Evolutionary conservation across 2,113 vertebrate genomes (phyloP).

Genomic region (Perca flavescens): DNA sequence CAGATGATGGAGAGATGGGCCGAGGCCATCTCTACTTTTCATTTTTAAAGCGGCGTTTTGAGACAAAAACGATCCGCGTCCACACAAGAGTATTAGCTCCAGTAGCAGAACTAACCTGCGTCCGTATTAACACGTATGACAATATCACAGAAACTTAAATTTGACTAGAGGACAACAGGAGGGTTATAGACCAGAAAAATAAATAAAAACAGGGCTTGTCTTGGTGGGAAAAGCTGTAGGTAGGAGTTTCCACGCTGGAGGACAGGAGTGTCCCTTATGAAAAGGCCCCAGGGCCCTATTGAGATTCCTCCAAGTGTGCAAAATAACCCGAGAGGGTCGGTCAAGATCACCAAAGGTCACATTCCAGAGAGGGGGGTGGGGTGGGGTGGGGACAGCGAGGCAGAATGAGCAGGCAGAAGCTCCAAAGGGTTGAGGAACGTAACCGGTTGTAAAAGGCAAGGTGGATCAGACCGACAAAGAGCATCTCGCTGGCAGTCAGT

Average conservation of each 20-base stretch:
- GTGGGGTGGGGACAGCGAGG: background rate
- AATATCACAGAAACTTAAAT: too few relatives aligned
- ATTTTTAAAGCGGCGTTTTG: too few relatives aligned
- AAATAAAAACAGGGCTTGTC: background rate
- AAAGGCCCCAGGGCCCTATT: constrained; percentile 76
- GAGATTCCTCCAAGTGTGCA: constrained; percentile 82
- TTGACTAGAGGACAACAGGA: too few relatives aligned
- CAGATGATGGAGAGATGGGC: too few relatives aligned
- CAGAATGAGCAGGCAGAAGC: constrained; percentile 40
- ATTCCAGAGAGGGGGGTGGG: constrained; percentile 80
- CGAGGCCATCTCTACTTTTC: too few relatives aligned
- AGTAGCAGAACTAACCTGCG: too few relatives aligned
- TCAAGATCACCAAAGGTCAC: constrained; percentile 83
- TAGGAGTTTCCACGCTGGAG: constrained; percentile 16
- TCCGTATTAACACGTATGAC: too few relatives aligned
- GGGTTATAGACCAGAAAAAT: background rate
- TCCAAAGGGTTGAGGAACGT: constrained; percentile 65
- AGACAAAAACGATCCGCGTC: too few relatives aligned
- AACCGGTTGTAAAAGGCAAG: constrained; percentile 10
- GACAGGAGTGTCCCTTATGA: constrained; percentile 49
- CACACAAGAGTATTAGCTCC: too few relatives aligned
- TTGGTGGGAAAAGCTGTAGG: constrained; percentile 51
- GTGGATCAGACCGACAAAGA: background rate
- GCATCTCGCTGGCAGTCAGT: background rate
- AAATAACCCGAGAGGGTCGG: constrained; percentile 78